Conservation (phyloP, 2,888 invertebrate species). For the Ormyrus rosae region DNA sequence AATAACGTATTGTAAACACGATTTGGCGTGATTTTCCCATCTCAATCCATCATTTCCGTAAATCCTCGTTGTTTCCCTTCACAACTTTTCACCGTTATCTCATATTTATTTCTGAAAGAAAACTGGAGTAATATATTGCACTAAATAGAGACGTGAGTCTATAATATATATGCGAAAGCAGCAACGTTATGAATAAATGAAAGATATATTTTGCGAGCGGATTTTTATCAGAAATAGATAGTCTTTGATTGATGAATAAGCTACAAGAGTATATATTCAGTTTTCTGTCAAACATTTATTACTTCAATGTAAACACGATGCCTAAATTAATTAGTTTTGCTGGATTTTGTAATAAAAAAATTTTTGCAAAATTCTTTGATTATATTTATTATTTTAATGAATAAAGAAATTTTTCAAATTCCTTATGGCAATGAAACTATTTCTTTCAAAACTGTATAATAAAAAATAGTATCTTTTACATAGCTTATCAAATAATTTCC, state of each 20-base stretch:
- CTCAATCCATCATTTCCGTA: not conserved
- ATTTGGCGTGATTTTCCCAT: constrained; percentile 40
- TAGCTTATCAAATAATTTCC: too few species aligned
- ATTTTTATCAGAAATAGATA: not conserved
- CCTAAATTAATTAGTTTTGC: constrained; percentile 28
- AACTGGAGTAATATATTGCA: constrained; percentile 9
- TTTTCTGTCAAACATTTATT: constrained; percentile 45
- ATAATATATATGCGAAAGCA: constrained; percentile 10
- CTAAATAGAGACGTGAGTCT: constrained; percentile 9
- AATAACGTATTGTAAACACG: constrained; percentile 67
- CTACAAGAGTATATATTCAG: constrained; percentile 28
- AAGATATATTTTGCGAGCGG: not conserved
- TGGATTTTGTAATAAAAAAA: constrained; percentile 53
- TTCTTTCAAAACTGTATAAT: not conserved
- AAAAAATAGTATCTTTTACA: too few species aligned
- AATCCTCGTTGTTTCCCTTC: constrained; percentile 44
- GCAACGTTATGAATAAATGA: constrained; percentile 16
- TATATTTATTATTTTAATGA: constrained; percentile 29
- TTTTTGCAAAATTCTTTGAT: constrained; percentile 41
- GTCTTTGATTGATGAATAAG: not conserved
- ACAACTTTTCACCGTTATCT: constrained; percentile 14
- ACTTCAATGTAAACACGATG: constrained; percentile 24
- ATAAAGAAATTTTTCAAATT: not conserved
- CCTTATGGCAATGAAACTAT: too few species aligned
- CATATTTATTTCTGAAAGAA: constrained; percentile 35